Evolutionary conservation across 1,140 invertebrate genomes (phyloP), one percentile per base, ranked within the genome.

Genomic region (Drosophila funebris): DNA sequence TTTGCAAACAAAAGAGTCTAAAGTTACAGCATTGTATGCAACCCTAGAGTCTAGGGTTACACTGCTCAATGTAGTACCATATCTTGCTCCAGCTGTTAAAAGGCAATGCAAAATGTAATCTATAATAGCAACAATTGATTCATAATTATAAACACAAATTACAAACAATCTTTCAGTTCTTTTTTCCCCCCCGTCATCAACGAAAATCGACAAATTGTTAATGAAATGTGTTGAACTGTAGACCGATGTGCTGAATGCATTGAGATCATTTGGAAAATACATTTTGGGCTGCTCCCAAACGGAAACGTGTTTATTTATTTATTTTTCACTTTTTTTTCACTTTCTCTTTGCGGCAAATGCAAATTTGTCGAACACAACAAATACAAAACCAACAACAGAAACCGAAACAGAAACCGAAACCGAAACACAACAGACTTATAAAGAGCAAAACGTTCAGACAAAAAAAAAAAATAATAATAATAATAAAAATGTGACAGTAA

Each of bases 261-360:
- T 29, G 14, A 48, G 29, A 36, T 63, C 14, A 6, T 37, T 70
- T 70, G 60, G 50, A 70, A 70, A 70, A 53, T 39, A 36, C 39
- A 52, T 50, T 22, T 50, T 14, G 24, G 46, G 14, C 14, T 18
- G n/a, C n/a, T n/a, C n/a, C n/a, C n/a, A n/a, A n/a, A n/a, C n/a
- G n/a, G n/a, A n/a, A n/a, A n/a, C n/a, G n/a, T n/a, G n/a, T n/a
- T n/a, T n/a, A n/a, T n/a, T n/a, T 39, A 1, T 14, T 39, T 13
- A n/a, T n/a, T 39, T 39, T 39, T 39, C 0, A 13, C 11, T n/a
- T 13, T 24, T 44, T 41, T 71, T 57, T 64, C 68, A 71, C 68
- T 71, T 71, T 71, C 68, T 64, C 68, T 64, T 33, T 3, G 18
- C 67, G 39, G 41, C 43, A 31, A 56, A 71, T 71, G 68, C 60